Percentiles rank a stretch among this genome's conserved stretches.
These are phyloP conservation scores for Crossocerus cetratus DNA, from an alignment of 2,888 invertebrate species.

Conservation along the genomic window DNA sequence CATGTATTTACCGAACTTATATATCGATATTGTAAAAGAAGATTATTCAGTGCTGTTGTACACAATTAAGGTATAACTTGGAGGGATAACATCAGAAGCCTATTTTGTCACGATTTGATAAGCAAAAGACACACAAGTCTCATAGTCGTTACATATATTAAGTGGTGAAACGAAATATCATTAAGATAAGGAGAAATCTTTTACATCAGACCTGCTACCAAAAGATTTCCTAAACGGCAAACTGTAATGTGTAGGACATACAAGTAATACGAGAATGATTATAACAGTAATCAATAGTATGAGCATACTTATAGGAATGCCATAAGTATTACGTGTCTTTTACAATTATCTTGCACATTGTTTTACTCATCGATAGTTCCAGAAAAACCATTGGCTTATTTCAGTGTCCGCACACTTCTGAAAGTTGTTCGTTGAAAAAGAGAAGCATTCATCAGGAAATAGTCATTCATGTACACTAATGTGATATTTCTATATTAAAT, in stretches of 20 bases:
- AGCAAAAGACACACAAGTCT: constrained; percentile 24
- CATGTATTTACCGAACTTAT: constrained; percentile 32
- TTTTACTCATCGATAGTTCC: not conserved
- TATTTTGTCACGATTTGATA: constrained; percentile 48
- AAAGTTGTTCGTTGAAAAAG: constrained; percentile 19
- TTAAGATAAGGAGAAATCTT: not conserved
- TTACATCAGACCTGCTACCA: constrained; percentile 1
- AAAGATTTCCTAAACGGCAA: constrained; percentile 12
- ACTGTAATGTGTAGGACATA: constrained; percentile 10
- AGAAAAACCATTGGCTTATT: too few relatives aligned
- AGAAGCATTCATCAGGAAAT: constrained; percentile 5
- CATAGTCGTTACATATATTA: constrained; percentile 7
- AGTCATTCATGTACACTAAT: constrained; percentile 14
- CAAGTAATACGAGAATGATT: constrained; percentile 8
- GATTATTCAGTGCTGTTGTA: constrained; percentile 43
- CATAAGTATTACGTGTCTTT: constrained; percentile 13
- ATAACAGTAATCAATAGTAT: constrained; percentile 6
- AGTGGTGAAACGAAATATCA: not conserved
- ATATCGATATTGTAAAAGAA: constrained; percentile 40
- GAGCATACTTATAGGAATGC: constrained; percentile 10
- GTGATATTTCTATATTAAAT: constrained; percentile 35
- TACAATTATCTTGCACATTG: constrained; percentile 17
- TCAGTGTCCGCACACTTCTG: not conserved
- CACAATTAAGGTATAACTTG: constrained; percentile 24
- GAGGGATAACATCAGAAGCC: constrained; percentile 18